These are phyloP conservation scores for Oreochromis mossambicus DNA, from an alignment of 2,797 vertebrate genomes.

Conservation along the genomic window DNA sequence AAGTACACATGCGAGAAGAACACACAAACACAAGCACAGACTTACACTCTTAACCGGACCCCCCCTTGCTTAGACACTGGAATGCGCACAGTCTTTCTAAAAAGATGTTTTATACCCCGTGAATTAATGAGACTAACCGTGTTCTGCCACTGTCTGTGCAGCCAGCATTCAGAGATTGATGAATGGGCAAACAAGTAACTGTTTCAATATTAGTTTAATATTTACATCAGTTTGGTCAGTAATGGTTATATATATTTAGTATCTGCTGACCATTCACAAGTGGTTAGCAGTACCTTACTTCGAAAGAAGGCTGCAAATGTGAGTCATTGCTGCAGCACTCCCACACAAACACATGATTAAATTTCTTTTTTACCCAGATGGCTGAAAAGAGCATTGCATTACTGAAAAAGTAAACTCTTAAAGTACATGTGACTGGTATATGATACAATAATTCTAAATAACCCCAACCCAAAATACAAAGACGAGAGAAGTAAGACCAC, in stretches of 20 bases:
- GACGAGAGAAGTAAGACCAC: background rate
- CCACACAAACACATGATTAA: background rate
- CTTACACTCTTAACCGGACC: background rate
- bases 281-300: background rate
- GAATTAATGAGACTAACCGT: conserved; percentile 35
- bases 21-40: conserved; percentile 18
- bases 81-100: conserved; percentile 27
- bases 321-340: conserved; percentile 19
- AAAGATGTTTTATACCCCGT: conserved; percentile 45
- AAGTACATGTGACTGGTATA: background rate
- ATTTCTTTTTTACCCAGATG: background rate
- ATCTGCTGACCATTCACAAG: conserved; percentile 10
- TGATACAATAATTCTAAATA: background rate
- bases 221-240: conserved; percentile 44
- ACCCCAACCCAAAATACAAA: background rate
- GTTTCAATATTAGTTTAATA: conserved; percentile 55
- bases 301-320: conserved; percentile 9
- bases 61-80: conserved; percentile 2
- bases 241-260: conserved; percentile 27
- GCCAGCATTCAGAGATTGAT: conserved; percentile 35
- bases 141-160: conserved; percentile 28
- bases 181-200: conserved; percentile 53
- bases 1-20: conserved; percentile 23
- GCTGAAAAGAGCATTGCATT: background rate
- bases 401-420: background rate